A percentile compares a stretch with the other conserved stretches of the same genome.
Conservation (phyloP, 2,797 vertebrate species). For the Microctenopoma steveboyesi region DNA sequence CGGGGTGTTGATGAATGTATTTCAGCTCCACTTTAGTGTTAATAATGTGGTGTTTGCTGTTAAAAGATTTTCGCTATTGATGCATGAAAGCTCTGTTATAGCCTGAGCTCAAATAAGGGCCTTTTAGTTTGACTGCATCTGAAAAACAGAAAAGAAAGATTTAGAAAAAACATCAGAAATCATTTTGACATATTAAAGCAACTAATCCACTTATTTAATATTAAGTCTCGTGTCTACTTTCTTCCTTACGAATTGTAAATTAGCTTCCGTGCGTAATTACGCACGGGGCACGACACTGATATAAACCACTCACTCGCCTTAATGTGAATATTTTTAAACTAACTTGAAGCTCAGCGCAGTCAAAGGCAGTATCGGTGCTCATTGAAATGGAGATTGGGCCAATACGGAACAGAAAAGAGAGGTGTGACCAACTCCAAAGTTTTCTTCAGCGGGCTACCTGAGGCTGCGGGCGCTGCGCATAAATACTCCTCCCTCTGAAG, state of each 20-base stretch:
- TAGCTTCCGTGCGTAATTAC: conserved; percentile 59
- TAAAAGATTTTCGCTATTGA: neutral
- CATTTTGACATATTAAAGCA: neutral
- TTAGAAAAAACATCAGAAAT: neutral
- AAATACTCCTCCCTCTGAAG: conserved; percentile 79
- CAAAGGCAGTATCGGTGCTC: conserved; percentile 55
- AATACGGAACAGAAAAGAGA: conserved; percentile 56
- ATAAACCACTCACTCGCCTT: neutral
- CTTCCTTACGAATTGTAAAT: neutral
- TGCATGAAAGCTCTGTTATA: neutral
- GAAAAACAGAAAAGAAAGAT: neutral
- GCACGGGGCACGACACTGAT: conserved; percentile 18
- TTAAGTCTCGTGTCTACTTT: neutral
- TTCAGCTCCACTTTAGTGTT: neutral
- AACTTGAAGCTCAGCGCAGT: neutral
- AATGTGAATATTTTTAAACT: neutral
- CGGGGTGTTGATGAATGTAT: no score
- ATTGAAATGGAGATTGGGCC: conserved; percentile 58
- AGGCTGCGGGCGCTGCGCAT: conserved; percentile 69
- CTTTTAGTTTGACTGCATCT: neutral
- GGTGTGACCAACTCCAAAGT: conserved; percentile 66
- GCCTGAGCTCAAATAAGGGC: neutral
- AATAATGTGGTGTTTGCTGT: neutral
- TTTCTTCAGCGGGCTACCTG: conserved; percentile 75
- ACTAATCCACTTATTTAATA: neutral